A percentile compares a stretch with the other conserved stretches of the same genome.
These are phyloP conservation scores for Cylindroiulus punctatus DNA, from an alignment of 2,888 invertebrate genomes.

Conservation along the genomic window DNA sequence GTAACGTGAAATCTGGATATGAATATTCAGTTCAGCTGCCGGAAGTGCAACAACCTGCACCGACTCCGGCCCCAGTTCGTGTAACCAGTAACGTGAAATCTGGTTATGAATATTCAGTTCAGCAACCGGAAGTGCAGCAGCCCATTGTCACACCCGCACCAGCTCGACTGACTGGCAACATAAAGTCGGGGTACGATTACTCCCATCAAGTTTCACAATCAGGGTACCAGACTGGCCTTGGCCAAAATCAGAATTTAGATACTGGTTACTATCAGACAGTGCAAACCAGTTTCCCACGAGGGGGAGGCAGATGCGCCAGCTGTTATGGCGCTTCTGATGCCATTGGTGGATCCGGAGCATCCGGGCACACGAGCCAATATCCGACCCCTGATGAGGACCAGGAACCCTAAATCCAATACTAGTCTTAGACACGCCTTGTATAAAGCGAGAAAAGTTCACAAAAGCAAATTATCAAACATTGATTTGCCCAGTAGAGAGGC, in stretches of 20 bases:
- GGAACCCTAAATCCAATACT: slow-evolving; percentile 47
- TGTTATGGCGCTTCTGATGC: slow-evolving; percentile 20
- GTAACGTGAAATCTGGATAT: neutral
- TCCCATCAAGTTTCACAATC: neutral
- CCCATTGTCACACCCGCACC: neutral
- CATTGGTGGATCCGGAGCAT: neutral
- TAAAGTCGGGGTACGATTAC: neutral
- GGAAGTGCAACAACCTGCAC: neutral
- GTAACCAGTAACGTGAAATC: neutral
- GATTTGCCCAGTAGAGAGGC: neutral
- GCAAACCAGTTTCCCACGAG: neutral
- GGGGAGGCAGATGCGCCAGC: neutral
- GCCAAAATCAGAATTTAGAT: neutral
- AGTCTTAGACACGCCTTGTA: neutral
- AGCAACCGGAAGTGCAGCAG: neutral
- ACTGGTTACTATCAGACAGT: neutral
- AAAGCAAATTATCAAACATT: neutral
- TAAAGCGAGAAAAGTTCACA: neutral
- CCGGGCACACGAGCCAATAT: neutral
- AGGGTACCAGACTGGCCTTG: neutral
- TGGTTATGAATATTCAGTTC: neutral
- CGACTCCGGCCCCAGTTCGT: neutral
- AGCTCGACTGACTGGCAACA: neutral
- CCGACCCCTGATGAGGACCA: neutral
- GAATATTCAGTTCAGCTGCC: neutral